Conservation (phyloP, 1,140 invertebrate species). For the Zaprionus capensis region DNA sequence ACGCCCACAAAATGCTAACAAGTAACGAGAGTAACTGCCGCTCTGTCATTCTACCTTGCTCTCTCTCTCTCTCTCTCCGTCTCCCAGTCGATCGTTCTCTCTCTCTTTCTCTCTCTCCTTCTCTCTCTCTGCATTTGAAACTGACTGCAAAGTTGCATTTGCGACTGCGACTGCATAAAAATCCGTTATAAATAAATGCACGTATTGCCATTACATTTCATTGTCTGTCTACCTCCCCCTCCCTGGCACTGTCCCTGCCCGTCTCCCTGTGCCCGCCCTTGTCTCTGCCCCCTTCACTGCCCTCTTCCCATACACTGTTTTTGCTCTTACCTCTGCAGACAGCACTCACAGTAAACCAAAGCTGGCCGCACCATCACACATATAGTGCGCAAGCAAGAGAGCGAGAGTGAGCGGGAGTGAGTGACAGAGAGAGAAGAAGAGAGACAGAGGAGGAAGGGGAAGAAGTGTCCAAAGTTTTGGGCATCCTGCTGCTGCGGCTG, state of each 20-base stretch:
- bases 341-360: too few relatives aligned
- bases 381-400: too few relatives aligned
- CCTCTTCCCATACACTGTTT: too few relatives aligned
- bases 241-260: not conserved
- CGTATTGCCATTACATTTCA: slow-evolving; percentile 76
- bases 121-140: slow-evolving; percentile 8
- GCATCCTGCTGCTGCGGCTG: slow-evolving; percentile 58
- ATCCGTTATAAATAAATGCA: slow-evolving; percentile 76
- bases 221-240: slow-evolving; percentile 53
- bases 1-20: slow-evolving; percentile 75
- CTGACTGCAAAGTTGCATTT: slow-evolving; percentile 16
- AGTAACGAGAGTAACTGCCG: slow-evolving; percentile 45
- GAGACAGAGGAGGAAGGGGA: not conserved
- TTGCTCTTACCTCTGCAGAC: too few relatives aligned
- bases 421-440: too few relatives aligned
- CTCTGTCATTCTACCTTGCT: not conserved
- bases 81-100: not conserved
- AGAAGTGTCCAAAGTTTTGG: slow-evolving; percentile 8
- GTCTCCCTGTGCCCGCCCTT: not conserved
- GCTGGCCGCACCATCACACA: too few relatives aligned
- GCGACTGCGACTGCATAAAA: slow-evolving; percentile 31
- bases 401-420: too few relatives aligned
- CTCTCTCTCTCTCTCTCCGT: not conserved
- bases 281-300: too few relatives aligned
- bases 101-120: not conserved